Conservation (phyloP, 1,140 invertebrate species). For the Tetraneura akinire region DNA sequence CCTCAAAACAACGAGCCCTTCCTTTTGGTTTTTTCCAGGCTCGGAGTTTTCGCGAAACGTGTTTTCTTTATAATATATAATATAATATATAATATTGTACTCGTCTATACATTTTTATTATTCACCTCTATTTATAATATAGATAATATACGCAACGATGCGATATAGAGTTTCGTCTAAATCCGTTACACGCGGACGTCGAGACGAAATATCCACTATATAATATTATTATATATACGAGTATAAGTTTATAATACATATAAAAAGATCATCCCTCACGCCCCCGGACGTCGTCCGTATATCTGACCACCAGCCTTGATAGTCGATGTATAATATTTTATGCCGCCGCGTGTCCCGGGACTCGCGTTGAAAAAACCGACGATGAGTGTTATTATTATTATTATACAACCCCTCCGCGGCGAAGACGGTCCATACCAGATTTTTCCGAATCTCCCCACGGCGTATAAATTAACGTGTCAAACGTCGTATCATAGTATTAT, state of each 20-base stretch:
- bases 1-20: not conserved
- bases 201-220: no score
- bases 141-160: no score
- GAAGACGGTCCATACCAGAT: slow-evolving; percentile 7
- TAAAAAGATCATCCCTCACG: not conserved
- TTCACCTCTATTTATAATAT: no score
- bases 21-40: not conserved
- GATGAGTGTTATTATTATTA: not conserved
- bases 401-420: not conserved
- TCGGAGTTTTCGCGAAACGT: slow-evolving; percentile 21
- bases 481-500: slow-evolving; percentile 31
- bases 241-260: no score
- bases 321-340: not conserved
- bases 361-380: not conserved
- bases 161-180: slow-evolving; percentile 20
- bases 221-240: no score
- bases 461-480: slow-evolving; percentile 41
- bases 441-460: slow-evolving; percentile 20
- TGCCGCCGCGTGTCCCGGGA: not conserved
- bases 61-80: slow-evolving; percentile 19
- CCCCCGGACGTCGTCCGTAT: not conserved
- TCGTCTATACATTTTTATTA: no score
- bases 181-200: not conserved
- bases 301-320: not conserved
- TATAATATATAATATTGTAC: no score